Percentiles rank a stretch among this genome's conserved stretches.
These are phyloP conservation scores for Acanthosepion lycidas DNA, from an alignment of 2,888 invertebrate species.

Conservation along the genomic window DNA sequence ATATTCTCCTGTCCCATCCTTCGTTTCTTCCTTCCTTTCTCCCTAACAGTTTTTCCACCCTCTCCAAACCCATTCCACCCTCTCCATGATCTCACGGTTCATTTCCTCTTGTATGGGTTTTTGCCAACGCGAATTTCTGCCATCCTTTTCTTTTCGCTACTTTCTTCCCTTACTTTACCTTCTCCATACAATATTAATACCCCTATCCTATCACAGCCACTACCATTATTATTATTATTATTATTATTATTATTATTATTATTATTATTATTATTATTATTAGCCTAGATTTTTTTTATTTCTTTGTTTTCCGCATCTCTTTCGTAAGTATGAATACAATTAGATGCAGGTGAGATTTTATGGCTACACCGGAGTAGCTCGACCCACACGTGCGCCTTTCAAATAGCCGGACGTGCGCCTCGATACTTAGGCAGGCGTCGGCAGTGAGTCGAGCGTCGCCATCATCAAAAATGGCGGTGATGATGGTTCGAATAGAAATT, in stretches of 20 bases:
- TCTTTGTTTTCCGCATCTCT: not conserved
- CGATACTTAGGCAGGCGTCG: not conserved
- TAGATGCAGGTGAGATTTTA: conserved; percentile 23
- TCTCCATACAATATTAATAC: not conserved
- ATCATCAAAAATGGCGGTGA: not conserved
- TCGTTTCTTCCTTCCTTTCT: not conserved
- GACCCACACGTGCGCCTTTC: conserved; percentile 22
- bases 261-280: not conserved
- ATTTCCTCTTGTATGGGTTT: not conserved
- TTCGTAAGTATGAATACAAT: conserved; percentile 10
- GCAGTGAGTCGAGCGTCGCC: not conserved
- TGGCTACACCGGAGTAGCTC: conserved; percentile 1
- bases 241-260: too few relatives aligned
- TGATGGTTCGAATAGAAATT: conserved; percentile 20
- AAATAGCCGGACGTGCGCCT: conserved; percentile 33
- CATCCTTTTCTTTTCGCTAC: not conserved
- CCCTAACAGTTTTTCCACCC: not conserved
- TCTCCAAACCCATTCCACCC: not conserved
- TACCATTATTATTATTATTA: not conserved
- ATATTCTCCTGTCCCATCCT: not conserved
- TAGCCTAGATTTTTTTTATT: not conserved
- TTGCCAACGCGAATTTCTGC: not conserved
- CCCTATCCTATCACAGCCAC: not conserved
- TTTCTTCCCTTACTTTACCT: not conserved
- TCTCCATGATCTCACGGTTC: not conserved